Evolutionary conservation across 2,888 invertebrate genomes (phyloP).

Genomic region (Cephonodes hylas): DNA sequence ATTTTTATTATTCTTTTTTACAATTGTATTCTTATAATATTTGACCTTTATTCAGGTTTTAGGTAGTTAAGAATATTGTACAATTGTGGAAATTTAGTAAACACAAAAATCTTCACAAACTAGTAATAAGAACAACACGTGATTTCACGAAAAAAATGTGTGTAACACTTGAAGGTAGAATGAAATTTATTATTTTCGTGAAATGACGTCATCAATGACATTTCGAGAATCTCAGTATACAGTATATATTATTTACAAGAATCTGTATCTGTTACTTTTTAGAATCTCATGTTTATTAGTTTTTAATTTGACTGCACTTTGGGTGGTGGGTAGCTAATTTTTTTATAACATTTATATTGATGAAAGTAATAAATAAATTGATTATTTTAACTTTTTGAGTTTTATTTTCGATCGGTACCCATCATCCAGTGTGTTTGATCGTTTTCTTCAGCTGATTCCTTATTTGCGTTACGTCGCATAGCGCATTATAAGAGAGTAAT

Average conservation of each 20-base stretch:
- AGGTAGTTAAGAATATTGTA: too few species aligned
- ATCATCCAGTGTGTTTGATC: slow-evolving; percentile 49
- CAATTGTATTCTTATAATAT: too few species aligned
- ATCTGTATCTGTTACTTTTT: not conserved
- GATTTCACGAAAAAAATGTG: not conserved
- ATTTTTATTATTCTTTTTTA: too few species aligned
- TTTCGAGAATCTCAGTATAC: slow-evolving; percentile 1
- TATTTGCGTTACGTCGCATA: not conserved
- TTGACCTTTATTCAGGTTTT: too few species aligned
- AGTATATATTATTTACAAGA: not conserved
- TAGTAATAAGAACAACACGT: not conserved
- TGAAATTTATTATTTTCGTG: not conserved
- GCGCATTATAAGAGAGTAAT: too few species aligned
- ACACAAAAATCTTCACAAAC: not conserved
- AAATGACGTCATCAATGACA: not conserved
- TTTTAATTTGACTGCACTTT: slow-evolving; percentile 36
- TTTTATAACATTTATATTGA: slow-evolving; percentile 34
- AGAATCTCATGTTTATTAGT: slow-evolving; percentile 14
- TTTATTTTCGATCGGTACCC: slow-evolving; percentile 66
- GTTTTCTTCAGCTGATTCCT: not conserved
- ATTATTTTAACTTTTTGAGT: slow-evolving; percentile 40
- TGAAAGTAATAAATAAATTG: slow-evolving; percentile 43
- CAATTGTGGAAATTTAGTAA: not conserved
- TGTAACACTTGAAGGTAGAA: not conserved
- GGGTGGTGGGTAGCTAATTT: slow-evolving; percentile 73